Evolutionary conservation across 2,888 invertebrate genomes (phyloP), one percentile per base, ranked within the genome.

Genomic region (Rotaria magnacalcarata): DNA sequence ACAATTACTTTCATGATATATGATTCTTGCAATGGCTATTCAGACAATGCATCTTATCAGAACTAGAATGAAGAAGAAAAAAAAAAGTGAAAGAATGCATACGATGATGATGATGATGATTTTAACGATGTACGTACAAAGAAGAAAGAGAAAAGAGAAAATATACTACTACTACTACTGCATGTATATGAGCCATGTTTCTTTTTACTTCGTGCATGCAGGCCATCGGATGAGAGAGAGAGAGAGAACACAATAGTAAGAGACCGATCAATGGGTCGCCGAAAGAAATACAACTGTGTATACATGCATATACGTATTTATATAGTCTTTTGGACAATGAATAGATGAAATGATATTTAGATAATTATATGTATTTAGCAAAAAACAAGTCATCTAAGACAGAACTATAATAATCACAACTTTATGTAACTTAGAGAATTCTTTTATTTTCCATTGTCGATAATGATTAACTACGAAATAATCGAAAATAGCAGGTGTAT

Each of bases 1-100:
- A 80, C 47, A 47, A 80, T 80, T 47, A 80, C 80, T 80, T 80
- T 80, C 80, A 80, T 80, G 43, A 80, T 80, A 67, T 67, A 41
- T 19, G 67, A 67, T 67, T 41, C 19, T 67, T 67, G 34, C 34
- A 34, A 67, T 67, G 19, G 67, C 34, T 67, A 67, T 67, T 67
- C 67, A 67, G 34, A 41, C 67, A 67, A 67, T 34, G 67, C 67
- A 67, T 67, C 67, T 67, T 67, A 67, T 67, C 67, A 67, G 67
- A 67, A 67, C 67, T 67, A 67, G 52, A 11, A 67, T 2, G 21
- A 54, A 54, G 54, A 67, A 67, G 67, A 67, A 67, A 6, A 27
- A 34, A 19, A 34, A 52, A 3, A 67, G 34, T 34, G 34, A 67
- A 67, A 16, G 34, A 19, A 41, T 56, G 24, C 34, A 67, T 67